Percentiles rank a stretch among this genome's conserved stretches.
phyloP scores from a whole-genome alignment of 1,140 invertebrate genomes.

The Sitodiplosis mosellana region DNA sequence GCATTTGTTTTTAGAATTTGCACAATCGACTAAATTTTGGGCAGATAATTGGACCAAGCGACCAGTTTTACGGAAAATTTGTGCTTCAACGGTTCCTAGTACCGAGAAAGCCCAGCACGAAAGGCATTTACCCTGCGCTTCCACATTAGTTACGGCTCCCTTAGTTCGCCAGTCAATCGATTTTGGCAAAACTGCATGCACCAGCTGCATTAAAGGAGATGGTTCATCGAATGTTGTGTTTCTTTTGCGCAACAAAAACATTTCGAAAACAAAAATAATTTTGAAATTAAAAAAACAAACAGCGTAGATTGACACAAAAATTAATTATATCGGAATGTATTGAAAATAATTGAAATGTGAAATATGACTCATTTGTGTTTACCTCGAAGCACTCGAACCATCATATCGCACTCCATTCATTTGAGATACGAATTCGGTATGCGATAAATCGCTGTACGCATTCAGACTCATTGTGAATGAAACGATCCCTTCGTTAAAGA shows the following conservation, averaged over 20 bases:
- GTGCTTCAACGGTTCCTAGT: conserved; percentile 88
- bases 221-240: too few relatives aligned
- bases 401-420: too few relatives aligned
- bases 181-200: conserved; percentile 20
- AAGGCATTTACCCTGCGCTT: conserved; percentile 61
- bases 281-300: too few relatives aligned
- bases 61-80: conserved; percentile 74
- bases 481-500: conserved; percentile 32
- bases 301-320: too few relatives aligned
- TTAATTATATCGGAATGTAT: too few relatives aligned
- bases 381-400: too few relatives aligned
- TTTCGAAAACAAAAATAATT: too few relatives aligned
- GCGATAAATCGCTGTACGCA: conserved; percentile 47
- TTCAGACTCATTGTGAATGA: conserved; percentile 39
- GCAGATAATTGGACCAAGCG: conserved; percentile 82
- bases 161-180: conserved; percentile 38
- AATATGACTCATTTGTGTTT: too few relatives aligned
- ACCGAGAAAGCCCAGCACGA: conserved; percentile 89
- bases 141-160: conserved; percentile 40
- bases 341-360: too few relatives aligned
- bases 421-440: conserved; percentile 44
- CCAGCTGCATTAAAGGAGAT: conserved; percentile 41
- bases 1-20: conserved; percentile 84
- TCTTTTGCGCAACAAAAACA: neutral
- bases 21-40: conserved; percentile 95